Evolutionary conservation across 2,888 invertebrate species (phyloP).

Genomic region (Oscheius onirici): DNA sequence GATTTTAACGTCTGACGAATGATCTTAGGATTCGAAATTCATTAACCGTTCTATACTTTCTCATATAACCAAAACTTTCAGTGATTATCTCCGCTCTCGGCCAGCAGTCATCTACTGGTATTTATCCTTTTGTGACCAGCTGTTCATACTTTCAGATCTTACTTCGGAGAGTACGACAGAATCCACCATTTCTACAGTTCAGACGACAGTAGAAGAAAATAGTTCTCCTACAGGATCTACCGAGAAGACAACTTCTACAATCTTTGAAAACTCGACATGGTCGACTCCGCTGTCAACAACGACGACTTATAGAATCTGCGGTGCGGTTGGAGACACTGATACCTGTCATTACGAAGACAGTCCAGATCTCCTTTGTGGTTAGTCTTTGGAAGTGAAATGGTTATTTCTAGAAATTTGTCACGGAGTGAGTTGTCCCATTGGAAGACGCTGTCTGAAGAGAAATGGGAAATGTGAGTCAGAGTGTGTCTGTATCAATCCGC

Average conservation of each 20-base stretch:
- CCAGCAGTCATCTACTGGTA: constrained; percentile 3
- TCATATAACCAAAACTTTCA: neutral
- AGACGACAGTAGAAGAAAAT: neutral
- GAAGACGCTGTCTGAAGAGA: constrained; percentile 2
- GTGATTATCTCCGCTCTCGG: neutral
- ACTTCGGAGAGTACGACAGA: neutral
- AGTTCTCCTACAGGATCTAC: neutral
- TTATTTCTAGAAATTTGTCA: constrained; percentile 20
- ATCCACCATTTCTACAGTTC: neutral
- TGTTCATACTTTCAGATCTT: neutral
- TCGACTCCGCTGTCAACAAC: too few relatives aligned
- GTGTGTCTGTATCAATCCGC: constrained; percentile 1
- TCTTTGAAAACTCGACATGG: neutral
- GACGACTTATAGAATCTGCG: constrained; percentile 3
- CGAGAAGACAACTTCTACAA: neutral
- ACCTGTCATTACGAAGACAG: constrained; percentile 15
- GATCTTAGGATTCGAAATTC: too few relatives aligned
- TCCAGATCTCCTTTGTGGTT: constrained; percentile 11
- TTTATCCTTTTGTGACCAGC: neutral
- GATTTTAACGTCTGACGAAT: too few relatives aligned
- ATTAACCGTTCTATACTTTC: neutral
- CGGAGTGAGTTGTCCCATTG: neutral
- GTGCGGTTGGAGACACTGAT: neutral
- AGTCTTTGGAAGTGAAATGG: neutral
- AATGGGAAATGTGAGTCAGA: neutral